Evolutionary conservation across 2,113 vertebrate species (phyloP).

Genomic region (Dicentrarchus labrax): DNA sequence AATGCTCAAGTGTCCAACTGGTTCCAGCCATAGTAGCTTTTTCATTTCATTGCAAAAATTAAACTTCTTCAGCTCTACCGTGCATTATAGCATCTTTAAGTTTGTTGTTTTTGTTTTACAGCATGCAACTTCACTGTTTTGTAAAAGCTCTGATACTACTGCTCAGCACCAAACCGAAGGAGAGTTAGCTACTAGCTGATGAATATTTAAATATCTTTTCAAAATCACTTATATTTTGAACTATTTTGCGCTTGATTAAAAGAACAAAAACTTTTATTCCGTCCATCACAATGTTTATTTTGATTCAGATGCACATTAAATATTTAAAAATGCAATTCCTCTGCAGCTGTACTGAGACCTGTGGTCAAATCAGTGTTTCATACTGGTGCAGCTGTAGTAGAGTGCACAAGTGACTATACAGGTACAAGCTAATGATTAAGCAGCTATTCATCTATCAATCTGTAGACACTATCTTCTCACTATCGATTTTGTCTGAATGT

Average conservation of each 20-base stretch:
- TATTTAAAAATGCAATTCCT: neutral
- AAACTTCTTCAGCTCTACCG: too few species aligned
- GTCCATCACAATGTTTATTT: neutral
- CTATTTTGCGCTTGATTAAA: neutral
- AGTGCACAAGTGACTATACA: neutral
- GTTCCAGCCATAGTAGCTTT: neutral
- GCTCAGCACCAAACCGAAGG: neutral
- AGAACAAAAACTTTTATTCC: neutral
- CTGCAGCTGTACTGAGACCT: neutral
- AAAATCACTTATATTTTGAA: neutral
- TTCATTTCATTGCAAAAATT: neutral
- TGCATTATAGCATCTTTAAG: too few species aligned
- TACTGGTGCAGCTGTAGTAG: neutral
- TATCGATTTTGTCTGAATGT: slow-evolving; percentile 6
- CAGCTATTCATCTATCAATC: slow-evolving; percentile 8
- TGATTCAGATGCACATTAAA: neutral
- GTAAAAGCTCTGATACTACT: too few species aligned
- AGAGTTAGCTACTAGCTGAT: neutral
- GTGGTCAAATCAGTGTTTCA: neutral
- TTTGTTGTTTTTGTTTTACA: too few species aligned
- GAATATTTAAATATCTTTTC: too few species aligned
- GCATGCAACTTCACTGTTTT: neutral
- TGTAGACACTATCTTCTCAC: neutral
- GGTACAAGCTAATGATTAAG: slow-evolving; percentile 20
- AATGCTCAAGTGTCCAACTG: neutral